Base-by-base conservation (phyloP, 2,797 vertebrate species). In the Schizopygopsis malacanthus region DNA sequence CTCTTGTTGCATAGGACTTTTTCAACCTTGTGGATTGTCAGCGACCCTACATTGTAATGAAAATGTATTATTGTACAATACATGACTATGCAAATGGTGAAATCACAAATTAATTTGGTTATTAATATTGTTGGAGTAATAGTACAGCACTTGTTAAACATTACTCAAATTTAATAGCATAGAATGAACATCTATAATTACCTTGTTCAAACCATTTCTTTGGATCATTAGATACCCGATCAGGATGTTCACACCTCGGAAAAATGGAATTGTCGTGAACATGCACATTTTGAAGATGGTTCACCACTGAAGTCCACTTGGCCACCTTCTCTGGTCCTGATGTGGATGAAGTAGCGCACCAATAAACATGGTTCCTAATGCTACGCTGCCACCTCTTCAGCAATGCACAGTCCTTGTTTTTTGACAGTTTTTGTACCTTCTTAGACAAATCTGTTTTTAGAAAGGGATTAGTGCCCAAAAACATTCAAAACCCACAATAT, bases 231-330 rank as follows among this genome's bases (percentile, higher is more conserved):
- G 45, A 52, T 25, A 54, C 50, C 7, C 9, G 18, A 39, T 37
- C 25, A 8, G 75, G 75, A 54, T 77, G 75, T 22, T 8, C 50
- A 56, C 75, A 77, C 18, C 22, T 52, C 6, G 18, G 75, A 22
- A 37, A 39, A 1, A 54, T 11, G 0, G 75, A 6, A 11, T 77
- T 52, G 1, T 56, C 5, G 11, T 77, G 75, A 10, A 52, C 37
- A 18, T 56, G 75, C 9, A 77, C 47, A 54, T 77, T 52, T 4
- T 77, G 75, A 50, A 77, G 16, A 12, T 77, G 47, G 28, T 77
- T 77, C n/a, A 77, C 15, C 18, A 77, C 10, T 5, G 75, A 77
- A 22, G 52, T 77, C 75, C 47, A 56, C 75, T 56, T 77, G 15
- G 75, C 47, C 10, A 54, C 52, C 18, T 54, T 77, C 1, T 56